phyloP scores from a whole-genome alignment of 92 coral and sea anemone genomes.

The Epizoanthus illoricatus region DNA sequence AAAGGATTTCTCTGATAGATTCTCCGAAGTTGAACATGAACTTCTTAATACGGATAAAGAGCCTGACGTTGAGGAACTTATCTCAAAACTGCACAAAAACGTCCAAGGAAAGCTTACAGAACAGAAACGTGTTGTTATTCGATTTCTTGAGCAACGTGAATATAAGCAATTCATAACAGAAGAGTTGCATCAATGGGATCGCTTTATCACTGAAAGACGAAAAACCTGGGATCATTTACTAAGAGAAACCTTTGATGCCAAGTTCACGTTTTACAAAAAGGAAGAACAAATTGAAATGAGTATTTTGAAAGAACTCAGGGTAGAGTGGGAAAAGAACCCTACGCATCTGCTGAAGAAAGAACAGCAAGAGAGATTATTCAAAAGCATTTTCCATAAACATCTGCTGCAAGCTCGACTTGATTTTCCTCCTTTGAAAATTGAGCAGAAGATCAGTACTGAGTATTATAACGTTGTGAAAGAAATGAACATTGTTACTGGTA shows the following conservation, averaged over 20 bases:
- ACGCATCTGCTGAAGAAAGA: background rate
- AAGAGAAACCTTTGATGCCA: background rate
- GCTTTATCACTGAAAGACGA: conserved; percentile 2
- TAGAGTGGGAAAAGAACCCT: background rate
- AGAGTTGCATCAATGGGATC: conserved; percentile 1
- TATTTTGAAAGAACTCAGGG: background rate
- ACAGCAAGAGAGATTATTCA: background rate
- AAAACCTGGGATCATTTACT: conserved; percentile 4
- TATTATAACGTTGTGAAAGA: background rate
- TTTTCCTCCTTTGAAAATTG: background rate
- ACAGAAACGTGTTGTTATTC: background rate
- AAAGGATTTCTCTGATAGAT: conserved; percentile 3
- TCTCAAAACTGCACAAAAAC: background rate
- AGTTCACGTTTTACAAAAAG: background rate
- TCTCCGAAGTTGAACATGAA: background rate
- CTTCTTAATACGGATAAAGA: background rate
- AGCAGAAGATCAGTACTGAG: background rate
- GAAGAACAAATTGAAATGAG: background rate
- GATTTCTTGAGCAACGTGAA: background rate
- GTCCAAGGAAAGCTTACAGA: background rate
- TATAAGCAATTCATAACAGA: conserved; percentile 4
- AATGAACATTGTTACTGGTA: background rate
- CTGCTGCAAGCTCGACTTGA: background rate
- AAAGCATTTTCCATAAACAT: background rate
- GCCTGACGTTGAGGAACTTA: background rate